These are phyloP conservation scores for Drosophila prostipennis DNA, from an alignment of 2,888 invertebrate species.

Conservation along the genomic window DNA sequence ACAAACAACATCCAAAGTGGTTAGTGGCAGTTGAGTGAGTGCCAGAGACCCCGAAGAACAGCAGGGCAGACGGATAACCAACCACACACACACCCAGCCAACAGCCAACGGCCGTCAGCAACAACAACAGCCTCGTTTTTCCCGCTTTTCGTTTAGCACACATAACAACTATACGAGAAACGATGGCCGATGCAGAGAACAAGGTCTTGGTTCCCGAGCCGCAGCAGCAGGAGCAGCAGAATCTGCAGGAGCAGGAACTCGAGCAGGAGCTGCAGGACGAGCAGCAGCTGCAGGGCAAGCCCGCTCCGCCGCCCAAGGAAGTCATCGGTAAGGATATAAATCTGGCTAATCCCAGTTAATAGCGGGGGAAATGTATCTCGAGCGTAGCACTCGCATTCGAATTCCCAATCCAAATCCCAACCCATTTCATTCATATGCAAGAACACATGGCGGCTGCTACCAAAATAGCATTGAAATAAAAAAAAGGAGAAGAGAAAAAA, in stretches of 20 bases:
- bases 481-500: slow-evolving; percentile 22
- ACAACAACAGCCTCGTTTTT: slow-evolving; percentile 42
- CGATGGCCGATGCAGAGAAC: slow-evolving; percentile 96
- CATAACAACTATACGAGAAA: slow-evolving; percentile 23
- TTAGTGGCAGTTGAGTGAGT: slow-evolving; percentile 81
- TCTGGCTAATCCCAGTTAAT: too few relatives aligned
- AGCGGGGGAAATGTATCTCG: too few relatives aligned
- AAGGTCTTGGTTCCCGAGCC: slow-evolving; percentile 80
- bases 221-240: slow-evolving; percentile 85
- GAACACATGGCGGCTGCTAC: slow-evolving; percentile 53
- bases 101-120: slow-evolving; percentile 47
- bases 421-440: slow-evolving; percentile 54
- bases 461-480: slow-evolving; percentile 67
- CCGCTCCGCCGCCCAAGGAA: slow-evolving; percentile 88
- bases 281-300: slow-evolving; percentile 66
- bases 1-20: slow-evolving; percentile 82
- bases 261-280: slow-evolving; percentile 71
- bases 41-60: slow-evolving; percentile 53
- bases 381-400: not conserved
- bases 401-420: slow-evolving; percentile 3
- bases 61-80: slow-evolving; percentile 53
- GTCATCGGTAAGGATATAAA: slow-evolving; percentile 88
- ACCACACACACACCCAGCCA: slow-evolving; percentile 39
- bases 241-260: slow-evolving; percentile 68
- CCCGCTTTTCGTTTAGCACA: slow-evolving; percentile 33